Base-by-base conservation (phyloP, 2,888 invertebrate species). In the Cartodere bifasciata region DNA sequence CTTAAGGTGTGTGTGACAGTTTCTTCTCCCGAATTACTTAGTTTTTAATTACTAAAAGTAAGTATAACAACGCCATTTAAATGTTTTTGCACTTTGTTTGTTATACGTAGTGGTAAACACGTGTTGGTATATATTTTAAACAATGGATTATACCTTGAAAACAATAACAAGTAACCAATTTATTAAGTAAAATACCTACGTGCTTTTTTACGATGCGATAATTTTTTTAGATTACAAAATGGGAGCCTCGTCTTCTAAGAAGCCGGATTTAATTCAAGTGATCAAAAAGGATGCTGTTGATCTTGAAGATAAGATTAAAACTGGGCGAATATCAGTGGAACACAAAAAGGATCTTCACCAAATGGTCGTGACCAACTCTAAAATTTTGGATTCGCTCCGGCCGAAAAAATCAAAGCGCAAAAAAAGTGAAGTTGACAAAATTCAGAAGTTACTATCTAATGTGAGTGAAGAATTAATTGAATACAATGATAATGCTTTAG, bases 401-500 rank as follows among this genome's bases (percentile, higher is more conserved):
- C 12, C 31, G 5, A 35, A 17, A 3, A 23, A 31, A 28, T 23
- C 35, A n/a, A 35, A 28, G 28, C 30, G 31, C 15, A 35, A 31
- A 23, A 30, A 28, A 28, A n/a, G 23, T 9, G 31, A 35, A 12
- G 29, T 35, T 11, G 31, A 35, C 20, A 28, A 35, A 15, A 10
- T 35, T 3, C 35, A 35, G 15, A 35, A 35, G 28, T 16, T 35
- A 4, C 31, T 35, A 2, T 28, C 28, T 2, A 28, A 31, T 13
- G 35, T 35, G 2, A 35, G 15, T 15, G 35, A 35, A 16, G 35
- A 35, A 28, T 23, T 35, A 2, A 12, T 35, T 6, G 28, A 20
- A 6, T 31, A 35, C 16, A 28, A 34, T 16, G 31, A 32, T 10
- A 33, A 36, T 11, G 32, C 35, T 24, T 35, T 49, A 13, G 49